phyloP scores from a whole-genome alignment of 1,140 invertebrate genomes.

The Pachypeltis micranthus region DNA sequence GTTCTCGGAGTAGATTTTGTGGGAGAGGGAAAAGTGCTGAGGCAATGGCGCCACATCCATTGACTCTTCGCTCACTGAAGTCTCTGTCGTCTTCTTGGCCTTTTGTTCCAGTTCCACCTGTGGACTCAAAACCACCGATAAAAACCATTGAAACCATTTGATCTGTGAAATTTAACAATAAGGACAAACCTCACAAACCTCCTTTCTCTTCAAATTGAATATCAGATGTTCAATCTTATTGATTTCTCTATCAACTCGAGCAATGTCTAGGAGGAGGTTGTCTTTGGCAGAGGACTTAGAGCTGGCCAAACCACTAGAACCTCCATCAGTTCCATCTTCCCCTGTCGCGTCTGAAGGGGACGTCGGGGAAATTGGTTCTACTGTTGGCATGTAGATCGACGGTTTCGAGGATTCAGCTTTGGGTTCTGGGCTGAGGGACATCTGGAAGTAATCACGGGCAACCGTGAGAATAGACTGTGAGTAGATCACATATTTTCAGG shows the following conservation, averaged over 20 bases:
- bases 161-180: too few relatives aligned
- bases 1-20: slow-evolving; percentile 90
- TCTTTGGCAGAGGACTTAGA: slow-evolving; percentile 70
- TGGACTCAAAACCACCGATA: too few relatives aligned
- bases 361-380: slow-evolving; percentile 92
- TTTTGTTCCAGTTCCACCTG: slow-evolving; percentile 71
- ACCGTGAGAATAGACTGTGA: too few relatives aligned
- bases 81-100: slow-evolving; percentile 55
- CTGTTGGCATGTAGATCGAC: slow-evolving; percentile 68
- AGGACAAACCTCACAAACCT: too few relatives aligned
- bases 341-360: slow-evolving; percentile 65
- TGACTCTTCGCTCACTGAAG: slow-evolving; percentile 42
- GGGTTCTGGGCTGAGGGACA: too few relatives aligned
- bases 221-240: slow-evolving; percentile 73
- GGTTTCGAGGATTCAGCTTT: background rate
- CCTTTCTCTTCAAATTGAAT: slow-evolving; percentile 69
- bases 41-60: slow-evolving; percentile 43
- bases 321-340: slow-evolving; percentile 43
- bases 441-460: too few relatives aligned
- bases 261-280: slow-evolving; percentile 79
- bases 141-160: too few relatives aligned
- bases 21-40: slow-evolving; percentile 73
- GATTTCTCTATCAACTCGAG: slow-evolving; percentile 87
- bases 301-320: slow-evolving; percentile 39
- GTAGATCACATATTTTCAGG: too few relatives aligned